Evolutionary conservation across 2,113 vertebrate species (phyloP).

Genomic region (Tenrec ecaudatus): DNA sequence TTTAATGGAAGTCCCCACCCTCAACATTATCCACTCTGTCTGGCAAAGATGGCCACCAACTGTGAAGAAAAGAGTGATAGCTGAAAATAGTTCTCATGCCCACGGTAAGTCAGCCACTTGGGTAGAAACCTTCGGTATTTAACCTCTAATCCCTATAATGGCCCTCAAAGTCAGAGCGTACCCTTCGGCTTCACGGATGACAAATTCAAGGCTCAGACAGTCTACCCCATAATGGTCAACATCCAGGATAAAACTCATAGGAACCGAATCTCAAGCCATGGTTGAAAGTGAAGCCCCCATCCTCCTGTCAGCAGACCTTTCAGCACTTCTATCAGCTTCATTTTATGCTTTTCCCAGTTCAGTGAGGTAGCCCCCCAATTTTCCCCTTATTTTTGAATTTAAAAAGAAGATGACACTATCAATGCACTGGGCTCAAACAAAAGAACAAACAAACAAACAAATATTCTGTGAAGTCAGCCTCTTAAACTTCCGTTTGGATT

Average conservation of each 20-base stretch:
- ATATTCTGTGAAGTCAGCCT: neutral
- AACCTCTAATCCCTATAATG: neutral
- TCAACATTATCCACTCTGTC: neutral
- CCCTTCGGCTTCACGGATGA: neutral
- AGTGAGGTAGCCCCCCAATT: neutral
- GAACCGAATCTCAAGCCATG: neutral
- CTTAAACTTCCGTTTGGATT: neutral
- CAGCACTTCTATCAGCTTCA: no score
- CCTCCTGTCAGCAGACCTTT: neutral
- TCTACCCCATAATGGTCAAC: neutral
- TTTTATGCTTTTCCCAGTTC: neutral
- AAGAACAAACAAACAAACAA: slow-evolving; percentile 2
- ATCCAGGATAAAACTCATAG: neutral
- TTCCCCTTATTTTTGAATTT: neutral
- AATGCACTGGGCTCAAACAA: slow-evolving; percentile 12
- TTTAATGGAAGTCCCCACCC: no score
- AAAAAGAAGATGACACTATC: neutral
- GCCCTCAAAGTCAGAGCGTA: neutral
- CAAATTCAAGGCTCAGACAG: neutral
- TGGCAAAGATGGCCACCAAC: neutral
- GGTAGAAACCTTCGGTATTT: neutral
- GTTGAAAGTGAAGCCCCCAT: neutral
- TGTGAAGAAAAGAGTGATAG: neutral
- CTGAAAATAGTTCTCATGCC: neutral
- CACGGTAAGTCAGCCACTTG: neutral